These are phyloP conservation scores for Halictus ligatus DNA, from an alignment of 2,888 invertebrate genomes.

Conservation along the genomic window DNA sequence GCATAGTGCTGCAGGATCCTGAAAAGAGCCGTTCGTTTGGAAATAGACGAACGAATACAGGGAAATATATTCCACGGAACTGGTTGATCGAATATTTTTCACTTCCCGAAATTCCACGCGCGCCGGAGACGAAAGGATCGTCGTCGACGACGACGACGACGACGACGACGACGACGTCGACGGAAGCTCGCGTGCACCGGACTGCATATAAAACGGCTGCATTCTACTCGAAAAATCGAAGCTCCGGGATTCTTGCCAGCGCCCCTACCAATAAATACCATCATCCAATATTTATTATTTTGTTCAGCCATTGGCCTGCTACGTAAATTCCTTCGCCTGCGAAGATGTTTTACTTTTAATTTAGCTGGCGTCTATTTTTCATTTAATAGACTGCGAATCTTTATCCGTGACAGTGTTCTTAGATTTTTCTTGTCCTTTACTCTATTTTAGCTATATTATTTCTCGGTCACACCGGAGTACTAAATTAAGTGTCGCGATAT, in stretches of 20 bases:
- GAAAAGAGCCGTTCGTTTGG: slow-evolving; percentile 9
- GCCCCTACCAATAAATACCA: background rate
- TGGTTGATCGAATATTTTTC: background rate
- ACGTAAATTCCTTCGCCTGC: background rate
- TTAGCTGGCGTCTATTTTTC: too few species aligned
- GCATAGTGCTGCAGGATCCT: background rate
- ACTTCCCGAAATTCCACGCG: background rate
- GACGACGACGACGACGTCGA: background rate
- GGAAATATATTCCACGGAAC: background rate
- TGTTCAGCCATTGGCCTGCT: background rate
- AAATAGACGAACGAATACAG: background rate
- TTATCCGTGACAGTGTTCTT: too few species aligned
- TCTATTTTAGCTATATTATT: too few species aligned
- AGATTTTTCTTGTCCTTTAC: too few species aligned
- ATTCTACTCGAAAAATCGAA: background rate
- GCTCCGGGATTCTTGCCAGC: background rate
- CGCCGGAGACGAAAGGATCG: background rate
- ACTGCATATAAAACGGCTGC: slow-evolving; percentile 19
- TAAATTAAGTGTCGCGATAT: background rate
- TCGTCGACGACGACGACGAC: background rate
- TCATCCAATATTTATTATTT: background rate
- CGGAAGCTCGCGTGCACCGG: slow-evolving; percentile 6
- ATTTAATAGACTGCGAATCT: too few species aligned
- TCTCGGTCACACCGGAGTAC: background rate
- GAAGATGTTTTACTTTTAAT: too few species aligned